Evolutionary conservation across 2,113 vertebrate species (phyloP), one percentile per base, ranked within the genome.

Genomic region (Poeciliopsis occidentalis): DNA sequence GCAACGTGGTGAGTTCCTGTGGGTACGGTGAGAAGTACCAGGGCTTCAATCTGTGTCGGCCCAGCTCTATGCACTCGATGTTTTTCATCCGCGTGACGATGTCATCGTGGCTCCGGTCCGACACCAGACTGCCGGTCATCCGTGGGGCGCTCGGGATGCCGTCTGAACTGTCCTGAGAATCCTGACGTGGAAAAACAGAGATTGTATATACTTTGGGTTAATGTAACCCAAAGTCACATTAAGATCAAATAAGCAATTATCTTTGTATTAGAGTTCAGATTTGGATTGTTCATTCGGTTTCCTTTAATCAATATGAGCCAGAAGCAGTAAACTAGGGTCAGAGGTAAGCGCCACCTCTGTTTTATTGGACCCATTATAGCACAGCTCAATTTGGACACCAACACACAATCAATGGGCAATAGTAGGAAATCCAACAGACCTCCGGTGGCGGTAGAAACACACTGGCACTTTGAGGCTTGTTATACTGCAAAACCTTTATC

Each of bases 21-120:
- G 97, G 97, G 92, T 98, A 98, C 0, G 97, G 97, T 0, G 96
- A 97, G 88, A 98, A 98, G 95, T 98, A 98, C 97, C 97, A 98
- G 19, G 97, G 97, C 91, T 98, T 98, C 73, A 98, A 93, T 80
- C 97, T 91, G 86, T 98, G 97, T 1, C 97, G 95, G 60, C 97
- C 97, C 22, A 98, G 92, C 91, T 98, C 97, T 17, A 98, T 98
- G 71, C 97, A 97, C 90, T 97, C 96, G 0, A 98, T 98, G 91
- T 98, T 98, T 84, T 98, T 98, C 97, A 98, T 98, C 29, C 97
- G 94, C 0, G 97, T 98, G 37, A 98, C 95, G 2, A 98, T 98
- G 89, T 98, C 97, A 26, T 98, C 97, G n/a, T 98, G 97, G 90
- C 97, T 98, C 8, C 97, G 95, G 89, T 98, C 97, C 0, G 97